Base-by-base conservation (phyloP, 2,888 invertebrate species). In the Hypselothyrea guttata region DNA sequence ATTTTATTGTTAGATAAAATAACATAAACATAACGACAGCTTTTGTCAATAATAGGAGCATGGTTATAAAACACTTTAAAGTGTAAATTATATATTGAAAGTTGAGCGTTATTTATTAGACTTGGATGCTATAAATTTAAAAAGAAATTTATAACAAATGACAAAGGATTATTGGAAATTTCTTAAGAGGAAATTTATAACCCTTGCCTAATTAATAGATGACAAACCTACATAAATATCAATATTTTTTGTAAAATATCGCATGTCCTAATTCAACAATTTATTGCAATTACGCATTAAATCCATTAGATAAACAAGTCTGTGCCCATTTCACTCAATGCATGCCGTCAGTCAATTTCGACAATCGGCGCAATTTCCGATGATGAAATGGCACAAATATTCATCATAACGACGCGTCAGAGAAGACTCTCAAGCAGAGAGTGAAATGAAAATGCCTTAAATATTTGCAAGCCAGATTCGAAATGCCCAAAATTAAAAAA, bases 361-460 rank as follows among this genome's bases (percentile, higher is more conserved):
- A 56, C 56, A 71, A 46, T 52, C 51, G 5, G 40, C 65, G 46
- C 69, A 78, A 82, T 82, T 71, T 78, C 22, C 18, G 65, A 67
- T 81, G 85, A 85, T 73, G 81, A 79, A 83, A 84, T 75, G 64
- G 48, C 73, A 56, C 63, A 75, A 75, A 75, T 59, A 71, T 70
- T 37, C 47, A 27, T 44, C 40, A 27, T 42, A 35, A 31, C 11
- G 7, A 22, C 1, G 22, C 13, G 5, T 41, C 31, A 53, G 30
- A 35, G 35, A 13, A 22, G 11, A 31, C 28, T 30, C 7, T 45
- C 18, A 41, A 22, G 52, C 7, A 22, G 7, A 45, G 48, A 71
- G 67, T 41, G 67, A 66, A 60, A 44, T 56, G 40, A 38, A 72
- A 68, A 67, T 55, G 42, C 44, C 44, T 11, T 28, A 38, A n/a